A percentile compares a stretch with the other conserved stretches of the same genome.
phyloP scores from a whole-genome alignment of 2,113 vertebrate genomes.

The Sphaerodactylus townsendi region DNA sequence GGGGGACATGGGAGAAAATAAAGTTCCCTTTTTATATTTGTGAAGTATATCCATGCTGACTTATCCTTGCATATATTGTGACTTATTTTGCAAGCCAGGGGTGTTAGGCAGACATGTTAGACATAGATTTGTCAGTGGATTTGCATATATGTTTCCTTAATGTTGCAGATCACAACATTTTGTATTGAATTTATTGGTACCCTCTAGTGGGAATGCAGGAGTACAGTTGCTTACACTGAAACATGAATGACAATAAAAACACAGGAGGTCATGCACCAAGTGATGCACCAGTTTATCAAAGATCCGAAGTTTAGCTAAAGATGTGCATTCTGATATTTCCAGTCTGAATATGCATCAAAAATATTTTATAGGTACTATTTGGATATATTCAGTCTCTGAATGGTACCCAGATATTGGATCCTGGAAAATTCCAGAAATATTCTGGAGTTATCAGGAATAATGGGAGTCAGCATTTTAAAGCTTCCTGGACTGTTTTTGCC shows the following conservation, averaged over 20 bases:
- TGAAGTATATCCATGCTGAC: no score
- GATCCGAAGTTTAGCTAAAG: not conserved
- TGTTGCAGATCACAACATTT: not conserved
- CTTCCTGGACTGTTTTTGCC: no score
- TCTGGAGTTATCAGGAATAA: no score
- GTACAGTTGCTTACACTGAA: not conserved
- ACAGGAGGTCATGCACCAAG: not conserved
- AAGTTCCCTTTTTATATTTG: no score
- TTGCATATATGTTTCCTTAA: not conserved
- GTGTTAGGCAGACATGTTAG: not conserved
- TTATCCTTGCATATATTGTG: not conserved
- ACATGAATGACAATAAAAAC: not conserved
- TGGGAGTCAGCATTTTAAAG: no score
- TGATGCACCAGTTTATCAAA: not conserved
- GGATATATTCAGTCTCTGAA: no score
- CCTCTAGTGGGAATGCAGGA: not conserved
- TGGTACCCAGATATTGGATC: no score
- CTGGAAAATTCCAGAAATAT: no score
- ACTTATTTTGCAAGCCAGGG: not conserved
- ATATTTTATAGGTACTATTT: no score
- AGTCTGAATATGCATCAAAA: no score
- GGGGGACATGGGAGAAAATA: no score
- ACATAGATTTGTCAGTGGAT: not conserved
- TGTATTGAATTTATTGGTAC: not conserved
- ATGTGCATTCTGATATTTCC: not conserved